These are phyloP conservation scores for Menidia menidia DNA, from an alignment of 2,797 vertebrate genomes.

Conservation along the genomic window DNA sequence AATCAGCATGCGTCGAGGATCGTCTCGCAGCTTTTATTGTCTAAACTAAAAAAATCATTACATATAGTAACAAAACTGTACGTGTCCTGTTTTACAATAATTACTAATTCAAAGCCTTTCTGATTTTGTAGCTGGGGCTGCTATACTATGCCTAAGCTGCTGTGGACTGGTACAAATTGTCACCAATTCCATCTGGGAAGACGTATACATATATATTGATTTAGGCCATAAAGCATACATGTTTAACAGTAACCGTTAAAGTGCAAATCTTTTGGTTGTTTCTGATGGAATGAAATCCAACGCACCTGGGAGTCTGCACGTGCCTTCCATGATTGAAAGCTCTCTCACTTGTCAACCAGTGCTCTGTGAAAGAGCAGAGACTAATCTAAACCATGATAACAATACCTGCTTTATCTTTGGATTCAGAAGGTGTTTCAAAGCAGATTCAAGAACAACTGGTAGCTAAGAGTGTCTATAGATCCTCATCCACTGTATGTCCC, in stretches of 20 bases:
- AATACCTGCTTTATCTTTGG: slow-evolving; percentile 32
- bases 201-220: slow-evolving; percentile 41
- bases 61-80: slow-evolving; percentile 5
- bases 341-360: slow-evolving; percentile 15
- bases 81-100: slow-evolving; percentile 13
- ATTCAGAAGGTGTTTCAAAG: slow-evolving; percentile 13
- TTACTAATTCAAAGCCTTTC: slow-evolving; percentile 37
- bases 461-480: not conserved
- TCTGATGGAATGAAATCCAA: slow-evolving; percentile 59
- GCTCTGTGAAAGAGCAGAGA: slow-evolving; percentile 22
- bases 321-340: slow-evolving; percentile 50
- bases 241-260: slow-evolving; percentile 56
- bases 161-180: slow-evolving; percentile 50
- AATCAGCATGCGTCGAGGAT: slow-evolving; percentile 21
- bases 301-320: slow-evolving; percentile 56
- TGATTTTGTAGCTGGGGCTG: slow-evolving; percentile 38
- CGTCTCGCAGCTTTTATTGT: slow-evolving; percentile 23
- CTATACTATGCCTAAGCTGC: slow-evolving; percentile 24
- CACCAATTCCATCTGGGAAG: slow-evolving; percentile 50
- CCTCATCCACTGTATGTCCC: slow-evolving; percentile 10
- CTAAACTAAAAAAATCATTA: not conserved
- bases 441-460: slow-evolving; percentile 1
- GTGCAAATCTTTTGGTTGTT: slow-evolving; percentile 67
- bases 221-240: slow-evolving; percentile 51
- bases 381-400: slow-evolving; percentile 29